phyloP scores from a whole-genome alignment of 2,113 vertebrate species.

The Phaetusa simplex region DNA sequence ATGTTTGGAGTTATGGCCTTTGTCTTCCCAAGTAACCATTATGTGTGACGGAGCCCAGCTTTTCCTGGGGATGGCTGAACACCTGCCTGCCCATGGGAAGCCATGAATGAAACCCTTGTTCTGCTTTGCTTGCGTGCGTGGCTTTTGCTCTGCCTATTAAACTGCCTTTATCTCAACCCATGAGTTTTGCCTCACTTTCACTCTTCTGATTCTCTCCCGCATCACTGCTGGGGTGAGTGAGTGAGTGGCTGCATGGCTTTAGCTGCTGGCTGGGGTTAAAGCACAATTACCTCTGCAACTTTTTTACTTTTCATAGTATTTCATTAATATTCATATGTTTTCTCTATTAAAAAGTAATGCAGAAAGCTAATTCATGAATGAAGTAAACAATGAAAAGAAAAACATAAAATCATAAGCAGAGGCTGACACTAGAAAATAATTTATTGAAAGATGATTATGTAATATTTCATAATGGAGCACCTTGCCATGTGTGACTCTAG shows the following conservation, averaged over 20 bases:
- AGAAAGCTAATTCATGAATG: neutral
- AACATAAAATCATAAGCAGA: neutral
- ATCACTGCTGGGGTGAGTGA: neutral
- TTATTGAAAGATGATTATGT: neutral
- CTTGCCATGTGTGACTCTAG: slow-evolving; percentile 36
- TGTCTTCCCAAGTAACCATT: neutral
- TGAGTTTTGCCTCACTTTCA: neutral
- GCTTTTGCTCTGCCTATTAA: neutral
- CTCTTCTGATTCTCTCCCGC: neutral
- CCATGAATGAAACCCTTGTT: neutral
- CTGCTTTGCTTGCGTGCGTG: neutral
- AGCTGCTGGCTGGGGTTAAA: neutral
- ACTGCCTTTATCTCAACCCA: neutral
- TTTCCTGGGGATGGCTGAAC: neutral
- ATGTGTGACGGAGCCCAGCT: neutral
- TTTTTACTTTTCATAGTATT: neutral
- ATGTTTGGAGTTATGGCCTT: neutral
- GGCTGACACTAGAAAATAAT: neutral
- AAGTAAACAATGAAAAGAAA: neutral
- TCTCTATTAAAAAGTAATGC: neutral
- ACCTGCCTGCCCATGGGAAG: neutral
- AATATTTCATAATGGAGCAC: slow-evolving; percentile 43
- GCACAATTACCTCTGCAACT: neutral
- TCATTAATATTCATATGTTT: neutral
- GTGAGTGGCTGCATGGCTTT: neutral